A percentile compares a stretch with the other conserved stretches of the same genome.
Conservation (phyloP, 2,888 invertebrate species). For the Tetrapedia diversipes region DNA sequence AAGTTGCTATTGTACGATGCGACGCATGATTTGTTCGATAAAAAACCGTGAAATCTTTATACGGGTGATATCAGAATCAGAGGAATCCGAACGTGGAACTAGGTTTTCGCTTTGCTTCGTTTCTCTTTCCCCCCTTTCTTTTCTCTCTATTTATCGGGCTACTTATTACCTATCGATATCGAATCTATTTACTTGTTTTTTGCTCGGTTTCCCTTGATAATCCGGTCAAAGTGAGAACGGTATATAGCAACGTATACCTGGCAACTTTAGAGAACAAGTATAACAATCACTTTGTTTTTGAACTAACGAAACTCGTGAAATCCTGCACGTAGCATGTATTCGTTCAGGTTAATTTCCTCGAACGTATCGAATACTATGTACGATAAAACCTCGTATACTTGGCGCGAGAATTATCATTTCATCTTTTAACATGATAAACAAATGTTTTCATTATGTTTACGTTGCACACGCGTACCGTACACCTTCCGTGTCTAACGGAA, state of each 20-base stretch:
- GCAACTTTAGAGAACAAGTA: too few species aligned
- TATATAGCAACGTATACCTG: too few species aligned
- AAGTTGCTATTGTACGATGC: not conserved
- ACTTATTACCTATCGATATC: too few species aligned
- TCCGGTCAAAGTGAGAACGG: too few species aligned
- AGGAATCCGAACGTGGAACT: too few species aligned
- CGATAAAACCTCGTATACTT: not conserved
- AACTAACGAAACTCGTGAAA: not conserved
- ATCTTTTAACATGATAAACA: not conserved
- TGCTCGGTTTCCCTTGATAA: too few species aligned
- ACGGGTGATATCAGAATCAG: too few species aligned
- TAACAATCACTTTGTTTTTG: too few species aligned
- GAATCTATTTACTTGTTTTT: too few species aligned
- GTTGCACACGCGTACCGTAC: constrained; percentile 13
- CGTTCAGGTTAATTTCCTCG: not conserved
- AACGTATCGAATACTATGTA: not conserved
- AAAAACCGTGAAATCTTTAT: not conserved
- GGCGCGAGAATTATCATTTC: not conserved
- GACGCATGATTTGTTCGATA: not conserved
- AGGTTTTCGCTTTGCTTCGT: too few species aligned
- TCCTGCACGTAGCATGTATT: constrained; percentile 27
- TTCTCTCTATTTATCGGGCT: too few species aligned
- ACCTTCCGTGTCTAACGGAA: not conserved
- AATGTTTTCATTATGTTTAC: not conserved
- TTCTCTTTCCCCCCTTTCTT: too few species aligned